Evolutionary conservation across 2,797 vertebrate genomes (phyloP).

Genomic region (Etheostoma perlongum): DNA sequence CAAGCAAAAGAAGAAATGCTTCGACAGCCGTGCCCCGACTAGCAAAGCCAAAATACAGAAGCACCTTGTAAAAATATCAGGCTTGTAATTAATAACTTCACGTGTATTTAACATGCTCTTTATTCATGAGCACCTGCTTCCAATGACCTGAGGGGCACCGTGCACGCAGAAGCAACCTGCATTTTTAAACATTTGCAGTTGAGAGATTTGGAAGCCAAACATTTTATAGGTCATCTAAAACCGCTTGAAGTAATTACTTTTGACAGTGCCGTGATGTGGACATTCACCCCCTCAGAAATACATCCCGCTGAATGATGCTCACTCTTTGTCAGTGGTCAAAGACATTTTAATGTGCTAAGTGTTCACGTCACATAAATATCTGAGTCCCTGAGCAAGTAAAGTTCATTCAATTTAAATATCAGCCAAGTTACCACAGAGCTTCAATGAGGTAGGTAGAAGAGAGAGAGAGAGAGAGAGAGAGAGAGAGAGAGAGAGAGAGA

Average conservation of each 20-base stretch:
- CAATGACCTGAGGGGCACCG: conserved; percentile 64
- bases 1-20: conserved; percentile 34
- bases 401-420: conserved; percentile 10
- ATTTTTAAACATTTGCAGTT: conserved; percentile 61
- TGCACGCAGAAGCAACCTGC: conserved; percentile 51
- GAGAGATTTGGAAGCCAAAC: conserved; percentile 27
- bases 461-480: too few relatives aligned
- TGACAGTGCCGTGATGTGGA: conserved; percentile 48
- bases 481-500: too few relatives aligned
- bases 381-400: not conserved
- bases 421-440: not conserved
- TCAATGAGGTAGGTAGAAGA: not conserved
- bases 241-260: conserved; percentile 44
- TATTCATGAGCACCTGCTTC: conserved; percentile 85
- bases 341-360: conserved; percentile 26
- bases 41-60: conserved; percentile 56
- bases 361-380: conserved; percentile 27
- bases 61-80: conserved; percentile 74
- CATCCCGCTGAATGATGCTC: conserved; percentile 37
- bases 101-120: conserved; percentile 76
- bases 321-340: conserved; percentile 29
- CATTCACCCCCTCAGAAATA: conserved; percentile 41
- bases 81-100: conserved; percentile 80
- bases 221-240: conserved; percentile 35
- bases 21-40: conserved; percentile 48